A percentile compares a stretch with the other conserved stretches of the same genome.
These are phyloP conservation scores for Narcine bancroftii DNA, from an alignment of 2,113 vertebrate species.

Conservation along the genomic window DNA sequence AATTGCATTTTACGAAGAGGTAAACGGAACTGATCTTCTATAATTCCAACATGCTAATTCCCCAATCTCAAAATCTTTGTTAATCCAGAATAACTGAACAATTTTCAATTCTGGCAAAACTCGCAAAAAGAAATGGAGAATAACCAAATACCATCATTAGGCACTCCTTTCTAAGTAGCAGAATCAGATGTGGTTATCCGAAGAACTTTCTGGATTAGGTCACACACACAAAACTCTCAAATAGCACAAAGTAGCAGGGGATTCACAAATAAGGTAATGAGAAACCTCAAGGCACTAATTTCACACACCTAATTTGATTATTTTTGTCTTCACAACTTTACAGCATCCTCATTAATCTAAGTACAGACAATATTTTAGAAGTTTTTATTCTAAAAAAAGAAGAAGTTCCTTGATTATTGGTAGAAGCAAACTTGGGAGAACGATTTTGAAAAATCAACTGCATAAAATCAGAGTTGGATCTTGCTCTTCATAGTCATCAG, in stretches of 20 bases:
- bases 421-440: background rate
- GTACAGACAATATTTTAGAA: background rate
- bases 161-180: background rate
- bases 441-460: background rate
- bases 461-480: constrained; percentile 52
- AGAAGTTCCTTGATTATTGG: background rate
- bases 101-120: background rate
- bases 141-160: background rate
- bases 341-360: background rate
- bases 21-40: background rate
- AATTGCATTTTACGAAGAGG: background rate
- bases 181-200: background rate
- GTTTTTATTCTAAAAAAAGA: background rate
- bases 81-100: too few relatives aligned
- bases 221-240: background rate
- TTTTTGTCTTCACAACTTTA: background rate
- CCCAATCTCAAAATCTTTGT: background rate
- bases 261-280: background rate
- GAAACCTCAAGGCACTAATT: background rate
- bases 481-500: constrained; percentile 47
- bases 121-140: background rate
- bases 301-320: background rate
- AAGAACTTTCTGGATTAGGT: background rate
- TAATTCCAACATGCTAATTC: background rate
- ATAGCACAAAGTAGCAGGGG: background rate